A percentile compares a stretch with the other conserved stretches of the same genome.
These are phyloP conservation scores for Meda fulgida DNA, from an alignment of 2,797 vertebrate species.

Conservation along the genomic window DNA sequence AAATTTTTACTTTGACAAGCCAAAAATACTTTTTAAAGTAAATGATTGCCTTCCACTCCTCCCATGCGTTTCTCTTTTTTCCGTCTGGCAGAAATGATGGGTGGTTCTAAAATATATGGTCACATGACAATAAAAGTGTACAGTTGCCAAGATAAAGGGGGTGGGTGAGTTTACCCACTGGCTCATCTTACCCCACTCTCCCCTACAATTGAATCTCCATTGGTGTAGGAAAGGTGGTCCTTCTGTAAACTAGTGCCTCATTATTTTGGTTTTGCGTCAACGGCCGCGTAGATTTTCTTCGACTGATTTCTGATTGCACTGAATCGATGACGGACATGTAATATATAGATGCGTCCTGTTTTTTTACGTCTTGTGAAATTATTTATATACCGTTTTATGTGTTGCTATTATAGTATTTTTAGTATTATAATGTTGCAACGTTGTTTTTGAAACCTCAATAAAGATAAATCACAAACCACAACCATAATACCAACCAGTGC, in stretches of 20 bases:
- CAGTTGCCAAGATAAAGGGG: too few relatives aligned
- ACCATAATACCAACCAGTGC: slow-evolving; percentile 62
- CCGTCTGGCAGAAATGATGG: too few relatives aligned
- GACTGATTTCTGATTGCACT: background rate
- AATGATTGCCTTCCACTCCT: too few relatives aligned
- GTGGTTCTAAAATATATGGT: too few relatives aligned
- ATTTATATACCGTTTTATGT: background rate
- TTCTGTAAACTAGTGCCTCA: background rate
- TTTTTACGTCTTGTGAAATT: background rate
- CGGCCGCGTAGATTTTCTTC: slow-evolving; percentile 39
- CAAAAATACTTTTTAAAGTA: too few relatives aligned
- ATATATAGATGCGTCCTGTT: background rate
- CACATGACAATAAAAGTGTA: too few relatives aligned
- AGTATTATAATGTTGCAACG: background rate
- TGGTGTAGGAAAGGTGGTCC: background rate
- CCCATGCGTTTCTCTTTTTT: too few relatives aligned
- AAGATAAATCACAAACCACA: slow-evolving; percentile 11
- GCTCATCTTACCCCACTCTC: too few relatives aligned
- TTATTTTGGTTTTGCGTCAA: slow-evolving; percentile 54
- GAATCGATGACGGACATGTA: background rate
- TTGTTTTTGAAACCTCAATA: background rate
- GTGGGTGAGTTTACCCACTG: too few relatives aligned
- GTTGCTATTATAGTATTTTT: background rate
- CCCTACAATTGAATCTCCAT: slow-evolving; percentile 1
- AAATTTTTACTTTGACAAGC: too few relatives aligned